These are phyloP conservation scores for Protobothrops mucrosquamatus DNA, from an alignment of 2,113 vertebrate species.

Conservation along the genomic window DNA sequence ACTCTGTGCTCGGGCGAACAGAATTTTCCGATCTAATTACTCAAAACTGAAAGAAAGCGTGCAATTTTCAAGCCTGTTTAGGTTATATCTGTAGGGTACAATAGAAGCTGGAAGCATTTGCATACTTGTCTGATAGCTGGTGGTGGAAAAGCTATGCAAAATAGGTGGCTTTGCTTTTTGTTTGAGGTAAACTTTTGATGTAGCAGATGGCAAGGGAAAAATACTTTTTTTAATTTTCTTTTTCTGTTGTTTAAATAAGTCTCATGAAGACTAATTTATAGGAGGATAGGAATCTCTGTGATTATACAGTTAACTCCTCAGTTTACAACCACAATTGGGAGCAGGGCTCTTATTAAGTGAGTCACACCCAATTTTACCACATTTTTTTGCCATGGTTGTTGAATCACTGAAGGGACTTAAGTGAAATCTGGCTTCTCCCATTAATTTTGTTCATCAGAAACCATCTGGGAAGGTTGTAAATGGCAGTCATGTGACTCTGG, in stretches of 20 bases:
- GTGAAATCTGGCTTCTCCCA: background rate
- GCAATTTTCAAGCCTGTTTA: background rate
- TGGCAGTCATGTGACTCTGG: background rate
- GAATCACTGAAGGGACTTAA: background rate
- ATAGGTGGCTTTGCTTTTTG: too few species aligned
- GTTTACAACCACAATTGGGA: background rate
- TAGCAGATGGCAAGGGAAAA: constrained; percentile 28
- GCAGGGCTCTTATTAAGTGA: background rate
- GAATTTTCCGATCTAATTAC: constrained; percentile 5
- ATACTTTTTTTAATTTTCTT: background rate
- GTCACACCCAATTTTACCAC: background rate
- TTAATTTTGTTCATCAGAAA: background rate
- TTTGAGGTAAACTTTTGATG: background rate
- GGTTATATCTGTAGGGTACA: background rate
- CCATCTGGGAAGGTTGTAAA: background rate
- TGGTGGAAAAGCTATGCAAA: constrained; percentile 2
- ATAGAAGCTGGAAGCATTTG: background rate
- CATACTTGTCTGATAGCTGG: constrained; percentile 6
- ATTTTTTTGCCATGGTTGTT: background rate
- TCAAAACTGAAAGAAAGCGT: background rate
- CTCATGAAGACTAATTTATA: background rate
- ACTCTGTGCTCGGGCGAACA: background rate
- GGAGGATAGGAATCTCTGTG: background rate
- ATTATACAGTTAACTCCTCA: background rate
- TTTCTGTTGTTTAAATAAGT: background rate